Evolutionary conservation across 2,888 invertebrate genomes (phyloP), one percentile per base, ranked within the genome.

Genomic region (Elegia similella): DNA sequence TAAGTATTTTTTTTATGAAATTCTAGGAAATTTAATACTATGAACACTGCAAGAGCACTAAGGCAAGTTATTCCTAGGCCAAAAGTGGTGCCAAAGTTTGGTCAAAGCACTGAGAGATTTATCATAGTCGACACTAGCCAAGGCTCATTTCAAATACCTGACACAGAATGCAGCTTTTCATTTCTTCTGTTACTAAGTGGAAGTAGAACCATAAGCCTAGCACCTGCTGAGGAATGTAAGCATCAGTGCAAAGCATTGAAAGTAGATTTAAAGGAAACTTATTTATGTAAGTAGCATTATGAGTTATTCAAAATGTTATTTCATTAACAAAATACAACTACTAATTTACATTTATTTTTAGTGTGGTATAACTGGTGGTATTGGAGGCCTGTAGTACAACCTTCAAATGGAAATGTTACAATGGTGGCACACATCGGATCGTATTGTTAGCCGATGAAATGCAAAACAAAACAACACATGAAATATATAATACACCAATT

Each of bases 361-460:
- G 96, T 96, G 68, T 95, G 95, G 94, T 96, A 95, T 78, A 96
- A 96, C 78, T 96, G 96, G 95, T 95, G 96, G 94, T 96, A 95
- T 71, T 96, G 96, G 95, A 91, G 95, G 74, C 95, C 95, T 29
- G 82, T 93, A 23, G 94, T 95, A 71, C 91, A 93, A 61, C 82
- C 91, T 46, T 88, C 93, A 73, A 93, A 85, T 75, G 92, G 93
- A 72, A 94, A 91, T 66, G 85, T 92, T 72, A 93, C 88, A 52
- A 92, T 94, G 55, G 91, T 96, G 59, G 94, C 93, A 60, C 95
- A 95, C 76, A 86, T 96, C 54, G 95, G 94, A 53, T 95, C 95
- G 48, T 95, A 94, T 74, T 96, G 95, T 81, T 95, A 59, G 53
- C 58, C 38, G 57, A 57, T 43, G 23, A 42, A 61, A 52, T 30